Percentiles rank a stretch among this genome's conserved stretches.
Conservation (phyloP, 2,113 vertebrate genomes). For the human (Homo sapiens) region GRCh38 chr14:81536501-81537000, state of each 20-base stretch:
- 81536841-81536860: background rate
- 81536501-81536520: constrained; percentile 30
- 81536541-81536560: constrained; percentile 70
- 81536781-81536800: background rate
- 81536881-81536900: background rate
- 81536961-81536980: background rate
- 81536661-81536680: background rate
- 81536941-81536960: background rate
- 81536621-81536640: constrained; percentile 29
- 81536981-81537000: background rate
- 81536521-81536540: background rate
- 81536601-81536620: constrained; percentile 27
- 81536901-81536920: background rate
- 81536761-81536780: background rate
- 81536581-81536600: background rate
- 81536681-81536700: background rate
- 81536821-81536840: background rate
- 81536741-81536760: background rate
- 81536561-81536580: background rate
- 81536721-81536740: background rate
- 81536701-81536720: background rate
- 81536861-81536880: background rate
- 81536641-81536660: background rate
- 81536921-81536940: background rate
- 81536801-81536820: background rate